These are phyloP conservation scores for Epizoanthus fatuus DNA, from an alignment of 92 coral and sea anemone species.

Conservation along the genomic window DNA sequence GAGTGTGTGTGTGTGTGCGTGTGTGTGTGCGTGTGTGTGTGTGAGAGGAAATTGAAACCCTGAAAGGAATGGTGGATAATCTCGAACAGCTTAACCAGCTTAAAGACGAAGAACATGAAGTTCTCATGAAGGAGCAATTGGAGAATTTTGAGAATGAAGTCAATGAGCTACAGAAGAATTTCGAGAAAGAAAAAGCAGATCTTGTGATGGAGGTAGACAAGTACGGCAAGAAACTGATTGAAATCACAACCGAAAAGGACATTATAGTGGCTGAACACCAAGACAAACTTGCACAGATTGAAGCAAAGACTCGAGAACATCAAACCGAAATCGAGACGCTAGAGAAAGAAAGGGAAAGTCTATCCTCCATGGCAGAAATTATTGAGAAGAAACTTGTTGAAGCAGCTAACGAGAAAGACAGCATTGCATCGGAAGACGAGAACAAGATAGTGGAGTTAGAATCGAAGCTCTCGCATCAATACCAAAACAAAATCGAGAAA, in stretches of 20 bases:
- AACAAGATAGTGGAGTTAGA: constrained; percentile 42
- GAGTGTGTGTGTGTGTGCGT: no score
- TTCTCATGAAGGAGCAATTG: constrained; percentile 74
- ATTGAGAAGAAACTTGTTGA: constrained; percentile 56
- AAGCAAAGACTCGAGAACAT: constrained; percentile 54
- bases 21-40: no score
- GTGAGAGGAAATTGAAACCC: constrained; percentile 82
- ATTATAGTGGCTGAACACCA: constrained; percentile 50
- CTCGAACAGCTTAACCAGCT: constrained; percentile 88
- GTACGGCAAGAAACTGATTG: constrained; percentile 45
- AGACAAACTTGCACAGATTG: constrained; percentile 46
- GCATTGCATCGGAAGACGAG: not conserved
- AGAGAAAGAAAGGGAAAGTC: constrained; percentile 34
- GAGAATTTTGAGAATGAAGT: constrained; percentile 73
- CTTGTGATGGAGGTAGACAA: constrained; percentile 33
- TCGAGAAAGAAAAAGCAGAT: constrained; percentile 57
- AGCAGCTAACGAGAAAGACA: constrained; percentile 41
- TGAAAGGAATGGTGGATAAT: constrained; percentile 93
- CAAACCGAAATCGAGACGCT: constrained; percentile 62
- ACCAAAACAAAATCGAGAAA: constrained; percentile 56
- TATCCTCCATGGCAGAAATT: constrained; percentile 48
- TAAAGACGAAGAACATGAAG: constrained; percentile 86
- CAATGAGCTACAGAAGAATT: constrained; percentile 52
- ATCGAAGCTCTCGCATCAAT: constrained; percentile 17
- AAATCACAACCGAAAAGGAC: constrained; percentile 45